phyloP scores from a whole-genome alignment of 2,797 vertebrate genomes.

The Cyprinella venusta region DNA sequence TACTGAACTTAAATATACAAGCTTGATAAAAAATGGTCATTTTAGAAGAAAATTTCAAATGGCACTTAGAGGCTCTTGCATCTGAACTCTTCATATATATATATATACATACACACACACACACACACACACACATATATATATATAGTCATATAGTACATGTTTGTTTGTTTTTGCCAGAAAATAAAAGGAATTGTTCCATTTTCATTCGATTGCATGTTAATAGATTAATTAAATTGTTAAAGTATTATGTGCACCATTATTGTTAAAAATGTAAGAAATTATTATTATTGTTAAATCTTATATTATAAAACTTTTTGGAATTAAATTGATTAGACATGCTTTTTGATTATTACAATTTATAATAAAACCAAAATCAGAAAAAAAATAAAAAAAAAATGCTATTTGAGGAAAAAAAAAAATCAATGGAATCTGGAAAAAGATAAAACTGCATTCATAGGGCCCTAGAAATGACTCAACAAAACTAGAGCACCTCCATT shows the following conservation, averaged over 20 bases:
- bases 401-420: background rate
- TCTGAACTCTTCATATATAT: too few species aligned
- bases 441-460: too few species aligned
- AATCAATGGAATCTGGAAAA: too few species aligned
- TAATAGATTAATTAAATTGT: background rate
- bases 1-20: too few species aligned
- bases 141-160: background rate
- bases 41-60: too few species aligned
- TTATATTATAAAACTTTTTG: background rate
- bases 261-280: background rate
- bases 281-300: background rate
- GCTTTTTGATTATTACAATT: background rate
- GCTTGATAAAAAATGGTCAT: too few species aligned
- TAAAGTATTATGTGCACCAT: background rate
- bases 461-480: background rate
- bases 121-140: too few species aligned
- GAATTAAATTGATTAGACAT: background rate
- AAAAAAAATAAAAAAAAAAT: background rate
- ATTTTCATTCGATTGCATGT: background rate
- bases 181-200: background rate
- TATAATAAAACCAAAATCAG: background rate
- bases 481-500: constrained; percentile 1
- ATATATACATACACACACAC: too few species aligned
- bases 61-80: too few species aligned
- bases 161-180: too few species aligned